Percentiles rank a stretch among this genome's conserved stretches.
Conservation (phyloP, 2,888 invertebrate genomes). For the Vesta saturnalis region DNA sequence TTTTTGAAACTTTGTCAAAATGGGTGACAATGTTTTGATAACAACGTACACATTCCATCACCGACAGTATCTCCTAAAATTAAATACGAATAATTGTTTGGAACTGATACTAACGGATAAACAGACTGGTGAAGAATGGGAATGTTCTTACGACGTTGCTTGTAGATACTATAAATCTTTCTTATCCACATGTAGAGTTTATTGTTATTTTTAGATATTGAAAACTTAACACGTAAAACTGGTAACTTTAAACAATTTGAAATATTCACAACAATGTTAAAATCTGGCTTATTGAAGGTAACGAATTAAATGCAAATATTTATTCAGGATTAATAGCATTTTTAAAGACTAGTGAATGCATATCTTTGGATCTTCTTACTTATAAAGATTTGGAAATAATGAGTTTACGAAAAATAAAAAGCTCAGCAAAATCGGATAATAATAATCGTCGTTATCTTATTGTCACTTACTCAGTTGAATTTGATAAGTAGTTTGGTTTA, state of each 20-base stretch:
- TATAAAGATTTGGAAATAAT: slow-evolving; percentile 65
- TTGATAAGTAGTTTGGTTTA: slow-evolving; percentile 61
- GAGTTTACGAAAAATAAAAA: slow-evolving; percentile 58
- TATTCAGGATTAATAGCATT: slow-evolving; percentile 23
- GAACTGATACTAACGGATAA: slow-evolving; percentile 65
- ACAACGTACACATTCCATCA: slow-evolving; percentile 63
- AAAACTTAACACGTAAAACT: slow-evolving; percentile 66
- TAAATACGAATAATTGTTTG: slow-evolving; percentile 61
- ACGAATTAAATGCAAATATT: slow-evolving; percentile 16
- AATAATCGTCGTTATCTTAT: slow-evolving; percentile 63
- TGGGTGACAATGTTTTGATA: slow-evolving; percentile 56
- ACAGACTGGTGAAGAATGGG: slow-evolving; percentile 66
- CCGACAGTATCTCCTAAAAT: slow-evolving; percentile 62
- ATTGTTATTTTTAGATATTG: slow-evolving; percentile 60
- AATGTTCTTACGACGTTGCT: slow-evolving; percentile 64
- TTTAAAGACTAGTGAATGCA: slow-evolving; percentile 65
- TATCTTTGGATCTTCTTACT: slow-evolving; percentile 64
- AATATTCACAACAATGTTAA: slow-evolving; percentile 66
- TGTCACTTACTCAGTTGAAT: slow-evolving; percentile 66
- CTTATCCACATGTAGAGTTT: not conserved
- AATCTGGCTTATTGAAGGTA: slow-evolving; percentile 66
- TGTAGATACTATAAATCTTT: slow-evolving; percentile 52
- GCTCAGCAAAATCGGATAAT: slow-evolving; percentile 47
- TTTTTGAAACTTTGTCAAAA: slow-evolving; percentile 13
- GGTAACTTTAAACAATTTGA: slow-evolving; percentile 68